Base-by-base conservation (phyloP, 2,888 invertebrate genomes). In the Cistogaster globosa region DNA sequence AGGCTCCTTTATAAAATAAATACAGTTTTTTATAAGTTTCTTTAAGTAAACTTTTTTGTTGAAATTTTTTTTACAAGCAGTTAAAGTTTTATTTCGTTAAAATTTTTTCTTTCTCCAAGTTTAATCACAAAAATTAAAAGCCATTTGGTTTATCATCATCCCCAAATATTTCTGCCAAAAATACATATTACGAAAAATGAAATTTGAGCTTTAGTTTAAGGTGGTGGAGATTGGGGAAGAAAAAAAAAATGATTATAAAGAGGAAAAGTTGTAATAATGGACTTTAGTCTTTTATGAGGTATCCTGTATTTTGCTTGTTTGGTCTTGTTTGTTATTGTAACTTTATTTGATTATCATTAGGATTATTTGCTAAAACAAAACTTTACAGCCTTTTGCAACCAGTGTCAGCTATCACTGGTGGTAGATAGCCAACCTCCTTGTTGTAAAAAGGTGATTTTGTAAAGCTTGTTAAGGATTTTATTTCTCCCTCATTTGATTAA, bases 311-410 rank as follows among this genome's bases (percentile, higher is more conserved):
- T 71, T 32, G 51, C 20, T 20, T 67, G 16, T 72, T 75, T 68
- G 72, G n/a, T 55, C 55, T 76, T 53, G 75, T 65, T 75, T 77
- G 76, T 65, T 79, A 57, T 68, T 71, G 65, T 62, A 79, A 80
- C 81, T 74, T 77, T 84, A 84, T 84, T 84, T 81, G 84, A 81
- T 84, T 84, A 84, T 84, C 84, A 84, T 84, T 78, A 84, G 81
- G 84, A 81, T 81, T 77, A 78, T 81, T 77, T 81, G 63, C 68
- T 63, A 45, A 78, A 74, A 74, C 68, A 68, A 77, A 72, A 74
- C 32, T 55, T 45, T 48, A 16, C 20, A 67, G 67, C 55, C 60
- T 57, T 63, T 48, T 55, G 38, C 11, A 38, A 38, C 45, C 32
- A 67, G 42, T n/a, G 18, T 18, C 72, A 32, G 14, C 14, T 32